phyloP scores from a whole-genome alignment of 92 coral and sea anemone species.

The Porites divaricata region DNA sequence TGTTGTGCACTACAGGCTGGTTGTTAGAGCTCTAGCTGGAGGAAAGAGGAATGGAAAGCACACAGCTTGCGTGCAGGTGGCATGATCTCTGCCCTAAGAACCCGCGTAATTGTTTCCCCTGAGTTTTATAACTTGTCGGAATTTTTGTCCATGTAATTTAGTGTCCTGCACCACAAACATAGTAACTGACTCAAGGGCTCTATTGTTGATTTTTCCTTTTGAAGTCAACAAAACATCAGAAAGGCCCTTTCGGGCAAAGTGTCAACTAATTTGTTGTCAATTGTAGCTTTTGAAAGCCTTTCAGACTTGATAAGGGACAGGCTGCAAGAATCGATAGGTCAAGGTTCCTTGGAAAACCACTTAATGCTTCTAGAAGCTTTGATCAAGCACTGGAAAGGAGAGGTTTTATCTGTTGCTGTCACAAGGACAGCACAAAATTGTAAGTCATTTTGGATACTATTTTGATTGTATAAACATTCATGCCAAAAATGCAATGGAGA shows the following conservation, averaged over 20 bases:
- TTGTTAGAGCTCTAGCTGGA: too few species aligned
- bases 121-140: too few species aligned
- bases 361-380: conserved; percentile 33
- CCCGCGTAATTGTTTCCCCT: too few species aligned
- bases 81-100: too few species aligned
- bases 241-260: neutral
- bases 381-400: conserved; percentile 50
- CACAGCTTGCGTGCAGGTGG: too few species aligned
- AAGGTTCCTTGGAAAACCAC: conserved; percentile 12
- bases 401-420: conserved; percentile 36
- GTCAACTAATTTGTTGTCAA: neutral
- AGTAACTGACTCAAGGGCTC: too few species aligned
- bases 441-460: neutral
- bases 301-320: conserved; percentile 38
- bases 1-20: too few species aligned
- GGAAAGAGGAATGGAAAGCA: too few species aligned
- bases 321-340: conserved; percentile 36
- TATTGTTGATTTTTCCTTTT: too few species aligned
- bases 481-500: too few species aligned
- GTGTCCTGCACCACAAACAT: too few species aligned
- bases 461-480: neutral
- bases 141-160: too few species aligned
- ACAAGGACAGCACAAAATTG: conserved; percentile 36
- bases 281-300: conserved; percentile 52
- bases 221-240: neutral